Evolutionary conservation across 2,113 vertebrate species (phyloP).

Genomic region (Ptychochromis oligacanthus): DNA sequence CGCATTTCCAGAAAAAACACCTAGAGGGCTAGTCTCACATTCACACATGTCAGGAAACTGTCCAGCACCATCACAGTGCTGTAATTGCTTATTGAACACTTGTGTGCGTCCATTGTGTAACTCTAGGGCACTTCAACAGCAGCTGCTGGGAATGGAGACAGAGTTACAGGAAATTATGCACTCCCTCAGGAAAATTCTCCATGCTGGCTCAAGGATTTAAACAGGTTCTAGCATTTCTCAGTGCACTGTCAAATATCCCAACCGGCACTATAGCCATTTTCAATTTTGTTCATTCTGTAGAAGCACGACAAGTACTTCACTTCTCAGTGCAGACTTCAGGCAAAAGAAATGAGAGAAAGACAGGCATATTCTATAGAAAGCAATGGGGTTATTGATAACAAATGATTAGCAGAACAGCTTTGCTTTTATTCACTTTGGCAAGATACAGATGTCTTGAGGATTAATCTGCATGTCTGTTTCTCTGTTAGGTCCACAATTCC

Average conservation of each 20-base stretch:
- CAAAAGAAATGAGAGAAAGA: not conserved
- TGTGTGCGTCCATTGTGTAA: slow-evolving; percentile 16
- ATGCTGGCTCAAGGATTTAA: slow-evolving; percentile 1
- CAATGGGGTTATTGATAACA: not conserved
- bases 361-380: not conserved
- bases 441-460: not conserved
- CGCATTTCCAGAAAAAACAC: slow-evolving; percentile 13
- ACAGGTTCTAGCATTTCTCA: not conserved
- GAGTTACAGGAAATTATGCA: not conserved
- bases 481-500: not conserved
- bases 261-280: not conserved
- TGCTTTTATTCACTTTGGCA: not conserved
- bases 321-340: not conserved
- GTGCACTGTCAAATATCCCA: not conserved
- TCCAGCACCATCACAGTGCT: slow-evolving; percentile 5
- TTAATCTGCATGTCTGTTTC: not conserved
- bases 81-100: slow-evolving; percentile 56
- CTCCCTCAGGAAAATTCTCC: not conserved
- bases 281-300: not conserved
- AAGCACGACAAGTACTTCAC: not conserved
- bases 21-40: not conserved
- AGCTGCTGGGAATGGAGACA: slow-evolving; percentile 27
- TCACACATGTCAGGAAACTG: slow-evolving; percentile 25
- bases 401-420: not conserved
- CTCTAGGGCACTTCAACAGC: slow-evolving; percentile 22